Evolutionary conservation across 2,888 invertebrate species (phyloP).

Genomic region (Graphium colonna): DNA sequence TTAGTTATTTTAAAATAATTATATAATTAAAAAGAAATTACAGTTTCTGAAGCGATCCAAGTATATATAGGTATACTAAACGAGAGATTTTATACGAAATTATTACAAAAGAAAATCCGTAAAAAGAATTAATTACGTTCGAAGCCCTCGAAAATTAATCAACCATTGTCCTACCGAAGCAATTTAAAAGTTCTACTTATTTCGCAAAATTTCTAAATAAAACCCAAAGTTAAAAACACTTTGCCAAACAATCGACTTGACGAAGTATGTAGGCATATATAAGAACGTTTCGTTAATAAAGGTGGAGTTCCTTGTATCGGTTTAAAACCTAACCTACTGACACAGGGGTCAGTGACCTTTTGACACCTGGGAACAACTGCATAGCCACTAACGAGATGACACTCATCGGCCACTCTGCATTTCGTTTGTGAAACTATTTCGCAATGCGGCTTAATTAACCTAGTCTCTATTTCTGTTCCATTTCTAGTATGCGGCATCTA

Average conservation of each 20-base stretch:
- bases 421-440: conserved; percentile 20
- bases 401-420: conserved; percentile 21
- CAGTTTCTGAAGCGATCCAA: too few relatives aligned
- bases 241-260: too few relatives aligned
- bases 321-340: conserved; percentile 19
- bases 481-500: conserved; percentile 53
- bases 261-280: not conserved
- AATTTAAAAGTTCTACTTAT: too few relatives aligned
- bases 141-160: too few relatives aligned
- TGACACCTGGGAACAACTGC: conserved; percentile 16
- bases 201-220: too few relatives aligned
- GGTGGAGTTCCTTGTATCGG: conserved; percentile 7
- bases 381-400: conserved; percentile 25
- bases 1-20: too few relatives aligned
- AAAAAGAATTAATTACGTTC: not conserved
- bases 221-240: too few relatives aligned
- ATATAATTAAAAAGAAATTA: too few relatives aligned
- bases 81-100: too few relatives aligned
- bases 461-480: conserved; percentile 31
- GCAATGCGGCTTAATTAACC: conserved; percentile 20
- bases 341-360: conserved; percentile 3
- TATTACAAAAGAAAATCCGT: not conserved
- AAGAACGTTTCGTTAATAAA: conserved; percentile 2
- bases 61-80: too few relatives aligned
- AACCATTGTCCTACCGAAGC: too few relatives aligned